phyloP scores from a whole-genome alignment of 2,888 invertebrate genomes.

The Cephus sareptanus region DNA sequence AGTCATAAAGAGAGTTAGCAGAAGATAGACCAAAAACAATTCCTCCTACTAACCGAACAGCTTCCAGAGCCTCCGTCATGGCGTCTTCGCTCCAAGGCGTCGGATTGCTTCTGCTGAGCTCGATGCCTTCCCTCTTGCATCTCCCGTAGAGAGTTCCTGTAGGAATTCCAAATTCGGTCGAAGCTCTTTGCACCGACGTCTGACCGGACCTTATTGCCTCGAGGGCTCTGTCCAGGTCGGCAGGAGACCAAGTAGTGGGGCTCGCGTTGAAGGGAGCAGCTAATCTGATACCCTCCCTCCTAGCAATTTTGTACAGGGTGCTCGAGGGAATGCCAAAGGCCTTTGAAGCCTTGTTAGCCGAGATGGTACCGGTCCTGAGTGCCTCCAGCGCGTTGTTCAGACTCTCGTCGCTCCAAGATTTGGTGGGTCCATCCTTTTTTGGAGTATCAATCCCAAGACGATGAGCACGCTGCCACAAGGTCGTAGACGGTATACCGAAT shows the following conservation, averaged over 20 bases:
- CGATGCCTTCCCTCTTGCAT: constrained; percentile 91
- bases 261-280: constrained; percentile 93
- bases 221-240: constrained; percentile 84
- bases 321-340: constrained; percentile 92
- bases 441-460: constrained; percentile 90
- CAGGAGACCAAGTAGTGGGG: constrained; percentile 88
- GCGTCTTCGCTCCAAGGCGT: constrained; percentile 95
- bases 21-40: background rate
- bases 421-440: constrained; percentile 88
- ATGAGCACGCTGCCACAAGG: constrained; percentile 91
- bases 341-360: constrained; percentile 92
- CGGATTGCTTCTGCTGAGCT: constrained; percentile 88
- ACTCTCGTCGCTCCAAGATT: constrained; percentile 89
- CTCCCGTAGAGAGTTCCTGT: constrained; percentile 89
- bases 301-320: constrained; percentile 90
- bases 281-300: constrained; percentile 88
- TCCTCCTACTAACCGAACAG: constrained; percentile 75
- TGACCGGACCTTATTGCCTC: constrained; percentile 85
- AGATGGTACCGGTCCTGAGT: constrained; percentile 84
- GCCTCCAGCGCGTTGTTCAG: constrained; percentile 85
- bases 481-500: constrained; percentile 91
- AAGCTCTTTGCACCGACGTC: constrained; percentile 87
- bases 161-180: constrained; percentile 88
- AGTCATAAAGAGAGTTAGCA: background rate
- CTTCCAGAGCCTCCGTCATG: constrained; percentile 90